Evolutionary conservation across 1,140 invertebrate species (phyloP).

Genomic region (Calliopsis andreniformis): DNA sequence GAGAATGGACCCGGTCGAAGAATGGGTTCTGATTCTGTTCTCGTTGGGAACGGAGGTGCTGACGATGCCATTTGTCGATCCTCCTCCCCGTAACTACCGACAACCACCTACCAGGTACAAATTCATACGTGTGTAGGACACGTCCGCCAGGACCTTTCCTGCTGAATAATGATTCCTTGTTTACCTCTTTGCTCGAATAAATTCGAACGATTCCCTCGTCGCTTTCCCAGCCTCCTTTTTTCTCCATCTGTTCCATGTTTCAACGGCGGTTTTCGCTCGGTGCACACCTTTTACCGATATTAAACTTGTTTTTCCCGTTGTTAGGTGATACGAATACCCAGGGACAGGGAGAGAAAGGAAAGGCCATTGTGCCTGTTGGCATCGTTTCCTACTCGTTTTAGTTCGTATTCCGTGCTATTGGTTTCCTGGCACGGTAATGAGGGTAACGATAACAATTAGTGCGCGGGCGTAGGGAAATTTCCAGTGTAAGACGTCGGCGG

Average conservation of each 20-base stretch:
- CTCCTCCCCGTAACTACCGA: slow-evolving; percentile 53
- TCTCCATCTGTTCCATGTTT: not conserved
- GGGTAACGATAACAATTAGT: slow-evolving; percentile 29
- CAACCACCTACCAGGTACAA: slow-evolving; percentile 48
- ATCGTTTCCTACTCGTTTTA: no score
- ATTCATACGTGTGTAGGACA: slow-evolving; percentile 33
- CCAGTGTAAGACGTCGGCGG: not conserved
- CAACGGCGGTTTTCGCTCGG: not conserved
- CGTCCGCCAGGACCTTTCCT: not conserved
- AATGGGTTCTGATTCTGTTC: slow-evolving; percentile 71
- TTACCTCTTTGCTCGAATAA: not conserved
- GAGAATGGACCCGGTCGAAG: slow-evolving; percentile 62
- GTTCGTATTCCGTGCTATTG: slow-evolving; percentile 13
- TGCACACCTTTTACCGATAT: not conserved
- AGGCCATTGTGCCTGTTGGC: no score
- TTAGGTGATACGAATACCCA: no score
- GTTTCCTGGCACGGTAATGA: slow-evolving; percentile 25
- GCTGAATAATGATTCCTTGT: slow-evolving; percentile 36
- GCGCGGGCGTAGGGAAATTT: not conserved
- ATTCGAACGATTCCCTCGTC: not conserved
- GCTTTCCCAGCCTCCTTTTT: no score
- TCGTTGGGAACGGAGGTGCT: slow-evolving; percentile 66
- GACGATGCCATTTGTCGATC: slow-evolving; percentile 67
- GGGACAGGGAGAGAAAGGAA: no score
- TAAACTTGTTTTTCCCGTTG: not conserved